Evolutionary conservation across 2,113 vertebrate genomes (phyloP), one percentile per base, ranked within the genome.

Genomic region (Coturnix japonica): DNA sequence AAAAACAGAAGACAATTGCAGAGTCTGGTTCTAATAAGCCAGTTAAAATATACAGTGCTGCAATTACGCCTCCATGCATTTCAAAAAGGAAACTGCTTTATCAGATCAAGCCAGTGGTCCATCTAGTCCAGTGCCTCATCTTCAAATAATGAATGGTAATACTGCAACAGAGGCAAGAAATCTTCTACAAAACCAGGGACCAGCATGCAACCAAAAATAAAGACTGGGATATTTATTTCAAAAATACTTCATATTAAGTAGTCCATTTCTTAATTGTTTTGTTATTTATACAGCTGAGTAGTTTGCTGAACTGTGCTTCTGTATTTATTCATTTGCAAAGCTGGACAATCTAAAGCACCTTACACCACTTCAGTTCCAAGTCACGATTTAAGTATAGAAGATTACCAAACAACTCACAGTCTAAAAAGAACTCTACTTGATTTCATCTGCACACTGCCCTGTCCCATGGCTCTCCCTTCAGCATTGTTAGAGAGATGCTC

Each of bases 31-130:
- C 66, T 53, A 54, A 26, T 13, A 88, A 83, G 76, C 18, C 43
- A 80, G 60, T 76, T 81, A 87, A 92, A 90, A 89, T 44, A 70
- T 6, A 37, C 54, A 46, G 31, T 49, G 86, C 53, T 59, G 54
- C 66, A 69, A 87, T 43, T 84, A 39, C 11, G 0, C 74, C 70
- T 95, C 85, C 88, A 72, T 86, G n/a, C 70, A 89, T 69, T 90
- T 87, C 51, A 73, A 75, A 41, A 75, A 83, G 79, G 70, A 90
- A 95, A 71, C 9, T 75, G 65, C 18, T 71, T 88, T 74, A 77
- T 3, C 80, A 31, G 54, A 79, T 84, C 19, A 75, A 74, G 77
- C 13, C 25, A 21, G 31, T 30, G 31, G 35, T 33, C 61, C 0
- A 0, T 25, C 80, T 78, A 81, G 60, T 75, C 59, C 69, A 33